phyloP scores from a whole-genome alignment of 2,888 invertebrate genomes.

The Cenopis cana region DNA sequence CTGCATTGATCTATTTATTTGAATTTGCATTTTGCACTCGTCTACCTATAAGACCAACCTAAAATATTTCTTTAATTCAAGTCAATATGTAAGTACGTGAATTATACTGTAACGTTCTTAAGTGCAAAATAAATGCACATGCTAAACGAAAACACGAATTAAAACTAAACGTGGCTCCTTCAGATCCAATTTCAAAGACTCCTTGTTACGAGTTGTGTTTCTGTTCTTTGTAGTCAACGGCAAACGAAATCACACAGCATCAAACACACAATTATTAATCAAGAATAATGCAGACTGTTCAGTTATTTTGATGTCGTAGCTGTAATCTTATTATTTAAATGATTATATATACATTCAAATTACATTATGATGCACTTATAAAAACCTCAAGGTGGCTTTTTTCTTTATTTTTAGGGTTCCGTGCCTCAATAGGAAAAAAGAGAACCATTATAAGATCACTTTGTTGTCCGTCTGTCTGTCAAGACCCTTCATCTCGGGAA shows the following conservation, averaged over 20 bases:
- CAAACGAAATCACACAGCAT: neutral
- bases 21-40: constrained; percentile 15
- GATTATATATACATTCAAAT: no score
- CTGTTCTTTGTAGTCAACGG: neutral
- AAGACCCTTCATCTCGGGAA: no score
- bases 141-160: neutral
- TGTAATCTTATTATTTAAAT: neutral
- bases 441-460: no score
- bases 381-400: no score
- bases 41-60: constrained; percentile 15
- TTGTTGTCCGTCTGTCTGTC: no score
- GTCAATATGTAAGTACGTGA: no score
- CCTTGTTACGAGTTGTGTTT: neutral
- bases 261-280: neutral
- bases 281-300: constrained; percentile 27
- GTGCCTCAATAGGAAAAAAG: no score
- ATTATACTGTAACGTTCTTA: neutral
- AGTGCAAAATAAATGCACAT: neutral
- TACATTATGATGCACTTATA: no score
- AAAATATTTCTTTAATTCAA: constrained; percentile 12
- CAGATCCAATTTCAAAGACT: neutral
- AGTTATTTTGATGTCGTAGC: constrained; percentile 11
- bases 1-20: constrained; percentile 8
- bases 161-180: neutral
- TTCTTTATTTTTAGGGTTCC: no score